Base-by-base conservation (phyloP, 2,888 invertebrate species). In the Drosophila kokeensis region DNA sequence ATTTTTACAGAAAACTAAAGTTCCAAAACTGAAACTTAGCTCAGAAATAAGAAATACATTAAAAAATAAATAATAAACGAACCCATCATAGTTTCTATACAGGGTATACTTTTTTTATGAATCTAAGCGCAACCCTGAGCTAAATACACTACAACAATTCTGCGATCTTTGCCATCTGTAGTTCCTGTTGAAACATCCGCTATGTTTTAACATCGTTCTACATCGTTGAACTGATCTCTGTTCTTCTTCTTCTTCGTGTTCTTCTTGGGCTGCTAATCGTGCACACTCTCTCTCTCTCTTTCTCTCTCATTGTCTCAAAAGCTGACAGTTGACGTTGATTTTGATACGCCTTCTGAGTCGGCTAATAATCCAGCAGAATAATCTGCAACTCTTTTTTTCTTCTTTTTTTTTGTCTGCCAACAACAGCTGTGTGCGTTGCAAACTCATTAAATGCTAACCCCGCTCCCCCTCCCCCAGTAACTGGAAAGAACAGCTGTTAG, bases 321-420 rank as follows among this genome's bases (percentile, higher is more conserved):
- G 61, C 65, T 60, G 73, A 49, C 67, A 63, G 76, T 45, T 45
- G 15, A 45, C 45, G 45, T 24, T 45, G 27, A 38, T 27, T 71
- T 58, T 81, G 89, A 71, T 89, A 89, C 74, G 88, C 82, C 88
- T 77, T 64, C 71, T 89, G 85, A 76, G 61, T 89, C 75, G 67
- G 75, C 85, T 89, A 89, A 89, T 89, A 45, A 45, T 89, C 82
- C 57, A 82, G 67, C 86, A 70, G 29, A 29, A 42, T 87, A 73
- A 74, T 73, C 79, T 73, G 66, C 64, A 73, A 70, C 60, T 73
- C 60, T 80, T 83, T 81, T 69, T 71, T 75, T 66, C 79, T 34
- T 68, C 79, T 36, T 42, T 15, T 13, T 24, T 24, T 66, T 34
- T 50, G n/a, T 45, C 48, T 34, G 30, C 65, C 58, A 50, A 36